phyloP scores from a whole-genome alignment of 2,888 invertebrate species.

The Drosophila stalkeri region DNA sequence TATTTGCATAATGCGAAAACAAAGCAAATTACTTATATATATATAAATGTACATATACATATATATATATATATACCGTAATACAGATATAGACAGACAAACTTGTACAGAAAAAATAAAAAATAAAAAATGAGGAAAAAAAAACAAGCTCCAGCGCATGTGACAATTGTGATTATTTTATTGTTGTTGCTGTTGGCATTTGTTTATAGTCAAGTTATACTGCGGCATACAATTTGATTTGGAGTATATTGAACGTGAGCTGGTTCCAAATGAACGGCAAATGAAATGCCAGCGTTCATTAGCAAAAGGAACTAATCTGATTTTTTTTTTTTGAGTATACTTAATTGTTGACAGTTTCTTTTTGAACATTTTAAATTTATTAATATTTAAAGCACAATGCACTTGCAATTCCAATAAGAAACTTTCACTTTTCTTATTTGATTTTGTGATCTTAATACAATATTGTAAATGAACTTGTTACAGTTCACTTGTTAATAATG shows the following conservation, averaged over 20 bases:
- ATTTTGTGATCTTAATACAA: too few relatives aligned
- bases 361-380: too few relatives aligned
- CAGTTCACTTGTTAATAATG: neutral
- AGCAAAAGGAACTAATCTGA: neutral
- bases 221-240: conserved; percentile 19
- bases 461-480: neutral
- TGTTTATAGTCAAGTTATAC: conserved; percentile 18
- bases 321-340: neutral
- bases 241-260: conserved; percentile 13
- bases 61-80: neutral
- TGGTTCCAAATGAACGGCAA: neutral
- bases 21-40: conserved; percentile 27
- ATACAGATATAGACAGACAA: conserved; percentile 4
- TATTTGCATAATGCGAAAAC: conserved; percentile 62
- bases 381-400: too few relatives aligned
- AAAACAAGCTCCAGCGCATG: conserved; percentile 51
- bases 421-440: too few relatives aligned
- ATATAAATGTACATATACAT: neutral
- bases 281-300: neutral
- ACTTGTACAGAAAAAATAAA: conserved; percentile 11
- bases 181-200: conserved; percentile 26
- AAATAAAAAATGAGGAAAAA: conserved; percentile 15
- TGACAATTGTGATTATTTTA: conserved; percentile 54
- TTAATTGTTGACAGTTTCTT: neutral
- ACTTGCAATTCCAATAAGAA: too few relatives aligned